Conservation (phyloP, 2,113 vertebrate species). For the Himantopus leucocephalus region DNA sequence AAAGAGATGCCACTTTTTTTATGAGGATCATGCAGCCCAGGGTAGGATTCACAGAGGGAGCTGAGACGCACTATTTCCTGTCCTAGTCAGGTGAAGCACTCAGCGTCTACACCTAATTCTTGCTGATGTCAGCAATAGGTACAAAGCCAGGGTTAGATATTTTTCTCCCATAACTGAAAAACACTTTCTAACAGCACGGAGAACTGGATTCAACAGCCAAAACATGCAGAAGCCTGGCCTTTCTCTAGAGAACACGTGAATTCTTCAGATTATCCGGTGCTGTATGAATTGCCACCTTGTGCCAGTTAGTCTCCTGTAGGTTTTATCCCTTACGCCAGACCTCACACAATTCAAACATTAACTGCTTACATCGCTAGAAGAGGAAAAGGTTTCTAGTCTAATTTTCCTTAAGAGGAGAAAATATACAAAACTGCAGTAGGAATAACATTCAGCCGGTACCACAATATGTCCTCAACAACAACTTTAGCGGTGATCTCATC, state of each 20-base stretch:
- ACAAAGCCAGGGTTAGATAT: not conserved
- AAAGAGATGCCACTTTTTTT: not conserved
- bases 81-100: not conserved
- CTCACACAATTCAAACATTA: not conserved
- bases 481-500: conserved; percentile 33
- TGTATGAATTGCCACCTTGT: not conserved
- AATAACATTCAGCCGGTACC: not conserved
- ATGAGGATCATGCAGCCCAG: not conserved
- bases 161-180: not conserved
- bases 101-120: not conserved
- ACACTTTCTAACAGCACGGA: not conserved
- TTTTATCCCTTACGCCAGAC: not conserved
- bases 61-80: not conserved
- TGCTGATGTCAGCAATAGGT: not conserved
- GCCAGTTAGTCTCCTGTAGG: not conserved
- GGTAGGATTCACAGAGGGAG: not conserved
- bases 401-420: conserved; percentile 10
- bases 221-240: not conserved
- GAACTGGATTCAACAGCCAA: not conserved
- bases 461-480: not conserved
- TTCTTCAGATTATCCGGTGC: not conserved
- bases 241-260: not conserved
- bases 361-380: not conserved
- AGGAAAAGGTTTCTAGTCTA: not conserved
- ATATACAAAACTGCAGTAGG: not conserved